Conservation (phyloP, 2,797 vertebrate species). For the Serranus cabrilla region DNA sequence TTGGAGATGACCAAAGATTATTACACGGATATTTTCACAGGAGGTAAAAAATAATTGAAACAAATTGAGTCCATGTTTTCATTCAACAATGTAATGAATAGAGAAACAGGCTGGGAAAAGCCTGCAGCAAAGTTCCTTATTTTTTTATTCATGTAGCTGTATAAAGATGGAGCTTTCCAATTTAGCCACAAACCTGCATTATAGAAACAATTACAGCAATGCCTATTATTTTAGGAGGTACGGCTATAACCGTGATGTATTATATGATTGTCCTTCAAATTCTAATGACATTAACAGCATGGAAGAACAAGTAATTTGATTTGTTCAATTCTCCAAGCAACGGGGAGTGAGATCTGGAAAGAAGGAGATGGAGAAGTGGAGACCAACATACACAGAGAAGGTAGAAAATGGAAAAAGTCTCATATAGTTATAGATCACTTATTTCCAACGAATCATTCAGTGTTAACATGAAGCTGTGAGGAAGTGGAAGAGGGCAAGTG, state of each 20-base stretch:
- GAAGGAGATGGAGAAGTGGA: background rate
- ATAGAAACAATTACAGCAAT: conserved; percentile 64
- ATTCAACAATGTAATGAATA: conserved; percentile 74
- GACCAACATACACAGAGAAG: background rate
- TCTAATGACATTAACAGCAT: conserved; percentile 70
- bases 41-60: conserved; percentile 70
- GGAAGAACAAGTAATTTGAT: conserved; percentile 72
- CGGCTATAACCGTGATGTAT: conserved; percentile 53
- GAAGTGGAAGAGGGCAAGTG: background rate
- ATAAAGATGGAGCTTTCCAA: conserved; percentile 39
- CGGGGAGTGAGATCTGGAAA: conserved; percentile 50
- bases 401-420: background rate
- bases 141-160: conserved; percentile 56
- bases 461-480: background rate
- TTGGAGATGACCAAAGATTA: conserved; percentile 70
- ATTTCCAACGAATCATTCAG: conserved; percentile 14
- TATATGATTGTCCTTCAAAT: conserved; percentile 67
- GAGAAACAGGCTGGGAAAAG: conserved; percentile 60
- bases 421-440: background rate
- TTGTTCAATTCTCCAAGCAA: conserved; percentile 67
- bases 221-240: conserved; percentile 62
- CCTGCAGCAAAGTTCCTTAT: conserved; percentile 67
- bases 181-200: conserved; percentile 56
- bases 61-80: conserved; percentile 74
- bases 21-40: conserved; percentile 67